Evolutionary conservation across 2,888 invertebrate genomes (phyloP).

Genomic region (Drosophila mulleri): DNA sequence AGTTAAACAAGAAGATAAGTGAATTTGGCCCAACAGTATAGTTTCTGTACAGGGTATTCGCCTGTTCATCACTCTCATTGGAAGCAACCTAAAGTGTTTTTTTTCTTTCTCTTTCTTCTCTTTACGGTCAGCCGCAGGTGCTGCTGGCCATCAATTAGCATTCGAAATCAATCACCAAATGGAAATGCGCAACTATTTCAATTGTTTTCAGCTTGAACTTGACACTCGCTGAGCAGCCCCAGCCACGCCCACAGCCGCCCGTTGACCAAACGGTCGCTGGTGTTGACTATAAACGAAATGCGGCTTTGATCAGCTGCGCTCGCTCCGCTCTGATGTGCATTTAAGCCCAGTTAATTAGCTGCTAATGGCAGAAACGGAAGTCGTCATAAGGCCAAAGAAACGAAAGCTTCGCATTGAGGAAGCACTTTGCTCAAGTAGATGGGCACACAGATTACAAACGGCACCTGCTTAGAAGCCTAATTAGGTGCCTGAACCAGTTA

Average conservation of each 20-base stretch:
- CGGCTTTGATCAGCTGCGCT: conserved; percentile 68
- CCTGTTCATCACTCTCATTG: neutral
- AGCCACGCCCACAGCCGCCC: neutral
- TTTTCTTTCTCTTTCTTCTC: conserved; percentile 4
- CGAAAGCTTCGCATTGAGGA: conserved; percentile 63
- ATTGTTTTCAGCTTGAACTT: conserved; percentile 71
- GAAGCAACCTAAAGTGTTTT: neutral
- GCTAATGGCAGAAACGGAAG: conserved; percentile 59
- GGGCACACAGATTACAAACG: conserved; percentile 40
- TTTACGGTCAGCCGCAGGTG: conserved; percentile 37
- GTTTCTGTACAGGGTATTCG: neutral
- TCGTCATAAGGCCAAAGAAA: conserved; percentile 56
- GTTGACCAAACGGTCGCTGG: conserved; percentile 36
- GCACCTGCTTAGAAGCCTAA: conserved; percentile 42
- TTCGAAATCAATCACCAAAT: conserved; percentile 71
- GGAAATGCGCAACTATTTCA: conserved; percentile 69
- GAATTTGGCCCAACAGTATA: too few relatives aligned
- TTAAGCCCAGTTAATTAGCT: conserved; percentile 63
- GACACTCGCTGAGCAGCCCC: conserved; percentile 50
- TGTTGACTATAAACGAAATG: conserved; percentile 32
- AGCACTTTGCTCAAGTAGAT: conserved; percentile 45
- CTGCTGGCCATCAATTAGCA: conserved; percentile 60
- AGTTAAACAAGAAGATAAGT: too few relatives aligned
- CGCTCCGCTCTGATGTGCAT: conserved; percentile 38
- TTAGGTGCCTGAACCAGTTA: conserved; percentile 32